Evolutionary conservation across 2,113 vertebrate genomes (phyloP), one percentile per base, ranked within the genome.

Genomic region (Steatornis caripensis): DNA sequence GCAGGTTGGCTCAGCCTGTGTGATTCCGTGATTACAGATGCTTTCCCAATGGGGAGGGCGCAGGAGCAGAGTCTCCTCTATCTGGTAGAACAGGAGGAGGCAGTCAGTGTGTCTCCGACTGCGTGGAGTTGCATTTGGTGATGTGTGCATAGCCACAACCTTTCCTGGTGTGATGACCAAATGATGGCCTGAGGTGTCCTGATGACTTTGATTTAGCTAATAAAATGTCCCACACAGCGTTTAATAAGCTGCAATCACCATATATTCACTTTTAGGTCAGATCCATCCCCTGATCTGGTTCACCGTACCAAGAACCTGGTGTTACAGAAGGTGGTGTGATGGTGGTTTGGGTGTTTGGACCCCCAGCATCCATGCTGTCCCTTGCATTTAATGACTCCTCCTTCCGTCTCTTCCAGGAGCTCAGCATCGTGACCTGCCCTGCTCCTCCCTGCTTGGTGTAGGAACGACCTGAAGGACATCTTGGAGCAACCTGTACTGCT

Each of bases 401-500:
- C 48, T 93, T 90, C 24, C 15, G 2, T 83, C 23, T 87, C 23
- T 92, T 95, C 9, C 54, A 97, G 97, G 93, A 96, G 66, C 87
- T 88, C 91, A 91, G 46, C 18, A 0, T 76, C 0, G 54, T 87
- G 80, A 83, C 70, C 68, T 95, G 65, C 61, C 72, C 45, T 79
- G 26, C 61, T 92, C 61, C 29, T 89, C 22, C 32, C 39, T 78
- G 32, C 62, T 90, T 0, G 1, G 82, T 45, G 85, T 84, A 62
- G 51, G 64, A 91, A 62, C 43, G 1, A 64, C 62, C 41, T 72
- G 76, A 95, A 72, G 93, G 82, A 96, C 76, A 6, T 78, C 84
- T 93, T 92, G 90, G 81, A 95, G 65, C 79, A 61, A 36, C 86
- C 86, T 83, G 75, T 87, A 93, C 96, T 97, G 97, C 97, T 97